Evolutionary conservation across 2,888 invertebrate species (phyloP), one percentile per base, ranked within the genome.

Genomic region (Tiphia femorata): DNA sequence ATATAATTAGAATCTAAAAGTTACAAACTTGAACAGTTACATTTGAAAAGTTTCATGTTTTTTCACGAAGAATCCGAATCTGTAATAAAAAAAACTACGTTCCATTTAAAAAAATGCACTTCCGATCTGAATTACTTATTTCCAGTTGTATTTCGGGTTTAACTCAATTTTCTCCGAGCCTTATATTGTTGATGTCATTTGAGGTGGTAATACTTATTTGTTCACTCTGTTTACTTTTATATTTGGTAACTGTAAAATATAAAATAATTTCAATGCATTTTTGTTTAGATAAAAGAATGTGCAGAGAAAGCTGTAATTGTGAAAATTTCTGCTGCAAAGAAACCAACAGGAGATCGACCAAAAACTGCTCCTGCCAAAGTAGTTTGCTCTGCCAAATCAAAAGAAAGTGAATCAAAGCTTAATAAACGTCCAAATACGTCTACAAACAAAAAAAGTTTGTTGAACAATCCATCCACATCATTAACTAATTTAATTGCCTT

Each of bases 231-330:
- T 14, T 27, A 14, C 3, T 20, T 40, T 1, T 33, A 40, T 20
- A 37, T 16, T 25, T 33, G 8, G 5, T 2, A 33, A 33, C n/a
- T n/a, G 5, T 6, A 29, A 2, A 3, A 29, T 29, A 6, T 16
- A 20, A 6, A 35, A 44, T 43, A 12, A 27, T 37, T 16, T 47
- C 12, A 20, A 16, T 35, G 40, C 10, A 17, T 48, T 57, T 53
- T 53, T 42, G 41, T 63, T 58, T 60, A 86, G 86, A 92, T 98
- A 41, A 96, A 95, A 83, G 98, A 98, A 81, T 94, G 90, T 76
- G 92, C 92, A 70, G 97, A 98, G 46, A 97, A 97, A 84, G 96
- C 96, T 27, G 94, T 95, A 46, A 92, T 96, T 53, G 90, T 93
- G 2, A 94, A 93, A 84, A 84, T 90, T 10, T 83, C 88, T 0